Evolutionary conservation across 1,140 invertebrate species (phyloP), one percentile per base, ranked within the genome.

Genomic region (Phortica variegata): DNA sequence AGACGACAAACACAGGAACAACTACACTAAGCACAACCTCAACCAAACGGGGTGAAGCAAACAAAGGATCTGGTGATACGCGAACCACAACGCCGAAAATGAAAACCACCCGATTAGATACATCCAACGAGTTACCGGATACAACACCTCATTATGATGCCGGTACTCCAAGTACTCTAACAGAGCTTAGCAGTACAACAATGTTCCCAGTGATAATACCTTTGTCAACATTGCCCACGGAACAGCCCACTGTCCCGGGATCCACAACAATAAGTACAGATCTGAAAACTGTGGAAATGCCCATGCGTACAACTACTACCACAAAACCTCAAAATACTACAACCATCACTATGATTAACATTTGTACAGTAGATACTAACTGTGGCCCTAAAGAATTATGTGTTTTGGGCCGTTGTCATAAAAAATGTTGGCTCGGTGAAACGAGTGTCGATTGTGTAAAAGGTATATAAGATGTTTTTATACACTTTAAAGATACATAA

Each of bases 341-440:
- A 41, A 49, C 58, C 41, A 73, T 57, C 52, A 65, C 58, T 61
- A 57, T 71, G 55, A 65, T 73, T 52, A 82, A 73, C 65, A 52
- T 58, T 54, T 73, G 70, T 73, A 70, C 65, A 55, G 54, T 71
- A 62, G 63, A 73, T 73, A 70, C 70, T 73, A 73, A 83, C 44
- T 84, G 83, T 60, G 68, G 77, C 23, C 54, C 72, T 44, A 75
- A 76, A 45, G 76, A 82, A 69, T 79, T 79, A 36, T 84, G 83
- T 63, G 75, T 83, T 19, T 77, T 80, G 61, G 77, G 79, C 13
- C 65, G 74, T 61, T 84, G 82, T 70, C 65, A 71, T 37, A 78
- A 76, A 53, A 82, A 83, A 47, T 85, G 84, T 61, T 68, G 60
- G 10, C 10, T 26, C 12, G 83, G 81, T 61, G 80, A 80, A 18